Evolutionary conservation across 2,113 vertebrate species (phyloP).

Genomic region (Tragelaphus scriptus): DNA sequence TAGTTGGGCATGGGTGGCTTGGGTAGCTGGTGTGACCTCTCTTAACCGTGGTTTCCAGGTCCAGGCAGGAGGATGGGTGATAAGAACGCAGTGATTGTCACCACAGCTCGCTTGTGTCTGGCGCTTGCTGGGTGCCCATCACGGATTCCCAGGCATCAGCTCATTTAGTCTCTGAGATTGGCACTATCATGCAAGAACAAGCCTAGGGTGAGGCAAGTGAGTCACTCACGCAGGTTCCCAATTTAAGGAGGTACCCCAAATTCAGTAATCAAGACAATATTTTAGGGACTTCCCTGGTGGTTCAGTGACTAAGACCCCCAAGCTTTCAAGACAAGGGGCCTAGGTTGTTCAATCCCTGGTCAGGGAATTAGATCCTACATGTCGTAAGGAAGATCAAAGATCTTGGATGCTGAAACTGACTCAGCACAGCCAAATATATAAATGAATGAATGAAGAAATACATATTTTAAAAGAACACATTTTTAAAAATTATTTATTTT

Average conservation of each 20-base stretch:
- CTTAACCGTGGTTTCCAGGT: neutral
- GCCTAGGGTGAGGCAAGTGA: neutral
- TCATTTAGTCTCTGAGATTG: neutral
- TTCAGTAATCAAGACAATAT: neutral
- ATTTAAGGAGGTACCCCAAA: neutral
- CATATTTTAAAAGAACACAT: neutral
- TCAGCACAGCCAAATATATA: neutral
- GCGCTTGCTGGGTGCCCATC: fast-evolving
- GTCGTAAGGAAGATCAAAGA: neutral
- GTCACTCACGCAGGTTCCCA: fast-evolving
- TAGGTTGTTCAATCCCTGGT: neutral
- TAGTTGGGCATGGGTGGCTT: neutral
- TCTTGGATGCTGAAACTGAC: neutral
- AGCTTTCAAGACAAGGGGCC: neutral
- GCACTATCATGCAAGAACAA: fast-evolving
- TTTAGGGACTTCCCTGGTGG: neutral
- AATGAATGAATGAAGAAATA: neutral
- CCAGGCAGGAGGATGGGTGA: fast-evolving
- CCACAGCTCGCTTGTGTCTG: neutral
- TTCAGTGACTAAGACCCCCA: neutral
- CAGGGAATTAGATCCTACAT: neutral
- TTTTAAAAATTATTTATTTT: neutral
- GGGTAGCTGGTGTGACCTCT: neutral
- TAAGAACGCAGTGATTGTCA: fast-evolving
- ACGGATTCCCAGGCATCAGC: fast-evolving